phyloP scores from a whole-genome alignment of 2,888 invertebrate genomes.

The Acronicta aceris region DNA sequence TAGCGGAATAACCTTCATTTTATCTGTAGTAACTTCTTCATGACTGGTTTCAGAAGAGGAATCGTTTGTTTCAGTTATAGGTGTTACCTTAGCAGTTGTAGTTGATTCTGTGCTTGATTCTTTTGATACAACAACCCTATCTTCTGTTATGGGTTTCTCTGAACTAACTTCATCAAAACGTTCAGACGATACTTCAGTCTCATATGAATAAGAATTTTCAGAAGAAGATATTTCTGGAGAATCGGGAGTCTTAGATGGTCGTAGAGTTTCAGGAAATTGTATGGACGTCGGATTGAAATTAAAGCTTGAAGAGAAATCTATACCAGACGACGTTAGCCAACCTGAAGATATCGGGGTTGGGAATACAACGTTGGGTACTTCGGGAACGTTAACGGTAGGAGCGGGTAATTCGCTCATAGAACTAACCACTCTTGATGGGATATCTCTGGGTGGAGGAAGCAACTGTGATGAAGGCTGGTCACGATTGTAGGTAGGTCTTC shows the following conservation, averaged over 20 bases:
- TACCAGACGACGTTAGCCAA: slow-evolving; percentile 82
- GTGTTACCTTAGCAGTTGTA: slow-evolving; percentile 49
- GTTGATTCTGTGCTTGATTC: slow-evolving; percentile 63
- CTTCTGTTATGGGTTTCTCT: slow-evolving; percentile 63
- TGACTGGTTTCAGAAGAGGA: slow-evolving; percentile 66
- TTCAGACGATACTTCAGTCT: slow-evolving; percentile 74
- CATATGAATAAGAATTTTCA: slow-evolving; percentile 73
- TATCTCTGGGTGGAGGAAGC: slow-evolving; percentile 78
- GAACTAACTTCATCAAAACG: slow-evolving; percentile 60
- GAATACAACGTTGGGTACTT: slow-evolving; percentile 75
- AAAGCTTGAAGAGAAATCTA: slow-evolving; percentile 82
- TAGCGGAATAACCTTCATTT: slow-evolving; percentile 70
- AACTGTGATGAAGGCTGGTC: slow-evolving; percentile 82
- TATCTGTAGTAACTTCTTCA: slow-evolving; percentile 72
- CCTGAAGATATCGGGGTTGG: slow-evolving; percentile 82
- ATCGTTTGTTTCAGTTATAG: slow-evolving; percentile 61
- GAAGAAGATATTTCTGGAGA: slow-evolving; percentile 60
- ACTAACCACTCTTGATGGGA: slow-evolving; percentile 64
- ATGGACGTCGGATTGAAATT: slow-evolving; percentile 79
- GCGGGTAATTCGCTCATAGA: slow-evolving; percentile 62
- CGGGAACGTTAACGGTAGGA: slow-evolving; percentile 58
- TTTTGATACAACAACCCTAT: slow-evolving; percentile 58
- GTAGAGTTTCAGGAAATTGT: slow-evolving; percentile 68
- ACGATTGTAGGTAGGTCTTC: slow-evolving; percentile 74
- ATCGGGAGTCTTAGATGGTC: slow-evolving; percentile 63